Evolutionary conservation across 2,113 vertebrate genomes (phyloP), one percentile per base, ranked within the genome.

Genomic region (Ailuropoda melanoleuca): DNA sequence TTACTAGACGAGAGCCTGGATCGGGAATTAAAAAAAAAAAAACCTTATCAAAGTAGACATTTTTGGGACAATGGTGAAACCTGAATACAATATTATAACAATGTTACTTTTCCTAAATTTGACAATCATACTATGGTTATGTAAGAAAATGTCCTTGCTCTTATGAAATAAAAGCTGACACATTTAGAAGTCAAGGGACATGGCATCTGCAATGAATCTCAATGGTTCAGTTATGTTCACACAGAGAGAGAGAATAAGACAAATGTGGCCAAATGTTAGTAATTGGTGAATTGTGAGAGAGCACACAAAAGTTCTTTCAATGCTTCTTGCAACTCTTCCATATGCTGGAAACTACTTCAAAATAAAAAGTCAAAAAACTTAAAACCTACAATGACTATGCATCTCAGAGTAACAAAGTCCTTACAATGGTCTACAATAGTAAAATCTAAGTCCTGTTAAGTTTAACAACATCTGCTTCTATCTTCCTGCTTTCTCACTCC

Each of bases 191-290:
- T 58, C 86, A 94, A 77, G n/a, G 39, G 8, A 68, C 10, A 88
- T 8, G 24, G 11, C 48, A 7, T 72, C 89, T 81, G 48, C 26
- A 60, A 55, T 53, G 56, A 87, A 24, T 39, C 70, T 77, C 62
- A 88, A 19, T 43, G 31, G 68, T 77, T 90, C 39, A 70, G 26
- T 39, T 92, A 92, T 13, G 13, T 77, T 70, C 58, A 94, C 39
- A 93, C 37, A 85, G 31, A 62, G 11, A 70, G 11, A 72, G 13
- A 15, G 3, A 43, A 11, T 43, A 81, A 75, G 85, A 58, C 37
- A 96, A 94, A 84, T 88, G 23, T 24, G 62, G 56, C 34, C 88
- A 94, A 70, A 92, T 68, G 62, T 86, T 94, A 97, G 92, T n/a
- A 91, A 77, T 0, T 68, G 70, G 81, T 43, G 37, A 88, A 85